Evolutionary conservation across 2,113 vertebrate genomes (phyloP).

Genomic region (Dunckerocampus dactyliophorus): DNA sequence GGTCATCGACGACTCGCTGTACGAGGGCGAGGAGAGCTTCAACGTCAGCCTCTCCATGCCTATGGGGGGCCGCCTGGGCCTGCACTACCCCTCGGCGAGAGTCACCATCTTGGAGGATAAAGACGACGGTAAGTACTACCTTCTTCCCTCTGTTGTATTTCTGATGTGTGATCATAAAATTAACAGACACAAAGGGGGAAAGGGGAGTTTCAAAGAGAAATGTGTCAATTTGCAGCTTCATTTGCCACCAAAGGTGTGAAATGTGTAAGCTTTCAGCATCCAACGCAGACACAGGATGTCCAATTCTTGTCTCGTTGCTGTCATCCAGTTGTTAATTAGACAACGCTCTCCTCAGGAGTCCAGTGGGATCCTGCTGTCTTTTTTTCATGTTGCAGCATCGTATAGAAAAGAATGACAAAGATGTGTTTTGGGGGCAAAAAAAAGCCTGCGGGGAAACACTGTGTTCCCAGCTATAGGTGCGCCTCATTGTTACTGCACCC

Average conservation of each 20-base stretch:
- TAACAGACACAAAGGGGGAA: no score
- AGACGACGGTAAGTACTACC: conserved; percentile 78
- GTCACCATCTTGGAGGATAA: conserved; percentile 81
- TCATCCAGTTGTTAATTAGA: not conserved
- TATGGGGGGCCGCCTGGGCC: conserved; percentile 83
- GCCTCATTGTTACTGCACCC: no score
- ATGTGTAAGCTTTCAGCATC: no score
- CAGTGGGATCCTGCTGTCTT: conserved; percentile 25
- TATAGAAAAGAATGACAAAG: no score
- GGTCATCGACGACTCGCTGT: conserved; percentile 89
- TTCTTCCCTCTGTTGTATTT: not conserved
- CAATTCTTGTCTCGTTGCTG: not conserved
- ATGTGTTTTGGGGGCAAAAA: not conserved
- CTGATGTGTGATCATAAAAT: no score
- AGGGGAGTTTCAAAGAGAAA: no score
- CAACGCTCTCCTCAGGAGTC: not conserved
- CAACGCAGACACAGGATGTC: not conserved
- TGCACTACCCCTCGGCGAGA: conserved; percentile 69
- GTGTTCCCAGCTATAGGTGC: no score
- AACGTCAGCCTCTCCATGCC: conserved; percentile 84
- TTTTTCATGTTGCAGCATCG: conserved; percentile 6
- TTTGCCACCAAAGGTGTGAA: not conserved
- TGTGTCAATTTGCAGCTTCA: not conserved
- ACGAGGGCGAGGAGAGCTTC: conserved; percentile 85
- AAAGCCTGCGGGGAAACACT: conserved; percentile 33